Evolutionary conservation across 2,113 vertebrate species (phyloP).

Genomic region (Toxostoma redivivum): DNA sequence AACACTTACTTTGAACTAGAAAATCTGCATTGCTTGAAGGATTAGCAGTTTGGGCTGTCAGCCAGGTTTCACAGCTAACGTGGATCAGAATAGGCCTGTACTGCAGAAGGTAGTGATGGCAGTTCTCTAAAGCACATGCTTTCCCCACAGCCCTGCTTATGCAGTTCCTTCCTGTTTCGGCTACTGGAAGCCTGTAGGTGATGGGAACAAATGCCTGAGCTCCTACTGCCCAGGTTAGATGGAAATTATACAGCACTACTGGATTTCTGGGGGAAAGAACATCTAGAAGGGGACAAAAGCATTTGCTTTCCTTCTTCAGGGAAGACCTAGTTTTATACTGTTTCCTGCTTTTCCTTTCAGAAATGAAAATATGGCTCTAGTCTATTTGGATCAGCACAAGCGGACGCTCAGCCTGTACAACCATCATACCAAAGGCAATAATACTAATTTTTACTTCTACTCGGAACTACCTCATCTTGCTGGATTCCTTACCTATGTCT

Average conservation of each 20-base stretch:
- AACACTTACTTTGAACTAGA: background rate
- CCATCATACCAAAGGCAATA: background rate
- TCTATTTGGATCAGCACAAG: background rate
- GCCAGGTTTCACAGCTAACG: background rate
- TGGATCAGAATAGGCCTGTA: background rate
- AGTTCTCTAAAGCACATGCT: background rate
- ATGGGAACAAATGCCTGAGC: background rate
- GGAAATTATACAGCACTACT: accelerated
- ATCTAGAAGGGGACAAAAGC: background rate
- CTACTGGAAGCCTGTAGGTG: background rate
- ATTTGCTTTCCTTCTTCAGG: background rate
- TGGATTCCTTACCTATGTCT: background rate
- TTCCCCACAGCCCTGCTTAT: background rate
- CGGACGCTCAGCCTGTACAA: background rate
- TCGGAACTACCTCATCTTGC: background rate
- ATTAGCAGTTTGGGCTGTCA: background rate
- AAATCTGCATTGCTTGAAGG: background rate
- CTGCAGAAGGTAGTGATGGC: background rate
- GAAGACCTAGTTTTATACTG: background rate
- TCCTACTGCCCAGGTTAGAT: background rate
- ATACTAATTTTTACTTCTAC: background rate
- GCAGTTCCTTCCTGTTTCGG: background rate
- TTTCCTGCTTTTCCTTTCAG: background rate
- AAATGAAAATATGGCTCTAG: background rate
- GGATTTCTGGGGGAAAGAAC: background rate